phyloP scores from a whole-genome alignment of 2,113 vertebrate species.

The Eclectus roratus region DNA sequence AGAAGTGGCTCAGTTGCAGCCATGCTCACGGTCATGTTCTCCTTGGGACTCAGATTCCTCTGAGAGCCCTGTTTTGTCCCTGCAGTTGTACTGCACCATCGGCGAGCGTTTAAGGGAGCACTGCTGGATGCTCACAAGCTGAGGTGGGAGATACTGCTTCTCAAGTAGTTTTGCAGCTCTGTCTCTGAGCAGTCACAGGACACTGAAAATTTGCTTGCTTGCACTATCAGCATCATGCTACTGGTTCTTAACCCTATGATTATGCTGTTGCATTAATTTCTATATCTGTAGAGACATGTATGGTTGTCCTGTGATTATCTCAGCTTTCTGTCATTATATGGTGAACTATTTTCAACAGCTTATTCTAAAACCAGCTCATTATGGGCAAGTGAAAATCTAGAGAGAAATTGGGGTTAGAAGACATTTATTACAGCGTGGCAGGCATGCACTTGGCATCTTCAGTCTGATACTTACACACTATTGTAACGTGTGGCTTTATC shows the following conservation, averaged over 20 bases:
- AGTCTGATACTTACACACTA: not conserved
- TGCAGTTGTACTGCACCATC: not conserved
- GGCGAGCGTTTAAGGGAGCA: not conserved
- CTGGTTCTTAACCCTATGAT: not conserved
- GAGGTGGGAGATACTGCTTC: not conserved
- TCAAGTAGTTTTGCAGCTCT: not conserved
- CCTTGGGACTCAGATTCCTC: not conserved
- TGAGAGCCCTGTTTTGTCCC: not conserved
- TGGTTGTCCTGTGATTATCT: not conserved
- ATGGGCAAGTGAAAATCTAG: not conserved
- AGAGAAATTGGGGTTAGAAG: not conserved
- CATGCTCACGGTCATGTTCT: accelerated
- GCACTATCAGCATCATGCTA: not conserved
- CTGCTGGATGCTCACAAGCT: not conserved
- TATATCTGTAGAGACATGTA: not conserved
- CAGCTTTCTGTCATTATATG: not conserved
- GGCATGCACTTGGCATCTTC: not conserved
- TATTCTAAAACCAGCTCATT: not conserved
- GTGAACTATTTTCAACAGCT: not conserved
- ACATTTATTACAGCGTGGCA: not conserved
- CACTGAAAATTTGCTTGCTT: not conserved
- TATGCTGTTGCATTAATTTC: not conserved
- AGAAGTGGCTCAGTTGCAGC: not conserved
- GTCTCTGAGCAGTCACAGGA: not conserved
- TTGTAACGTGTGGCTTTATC: not conserved